Percentiles rank a stretch among this genome's conserved stretches.
Evolutionary conservation across 2,888 invertebrate genomes (phyloP).

Genomic region (Dorcus hopei): DNA sequence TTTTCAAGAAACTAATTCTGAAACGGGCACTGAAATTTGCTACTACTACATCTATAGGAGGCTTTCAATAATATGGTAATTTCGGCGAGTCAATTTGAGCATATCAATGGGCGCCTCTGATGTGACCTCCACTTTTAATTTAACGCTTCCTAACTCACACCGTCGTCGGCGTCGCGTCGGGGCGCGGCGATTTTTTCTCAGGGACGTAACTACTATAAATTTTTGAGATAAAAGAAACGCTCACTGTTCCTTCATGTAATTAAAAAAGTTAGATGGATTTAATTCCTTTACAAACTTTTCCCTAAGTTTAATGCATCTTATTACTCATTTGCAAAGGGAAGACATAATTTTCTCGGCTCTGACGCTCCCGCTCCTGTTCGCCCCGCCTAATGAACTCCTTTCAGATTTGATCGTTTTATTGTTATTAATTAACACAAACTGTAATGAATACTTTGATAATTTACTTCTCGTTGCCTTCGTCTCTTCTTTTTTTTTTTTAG

Average conservation of each 20-base stretch:
- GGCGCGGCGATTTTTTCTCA: neutral
- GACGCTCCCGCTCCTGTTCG: no score
- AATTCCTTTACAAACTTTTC: slow-evolving; percentile 22
- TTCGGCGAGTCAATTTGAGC: slow-evolving; percentile 32
- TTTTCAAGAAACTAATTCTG: no score
- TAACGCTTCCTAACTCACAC: neutral
- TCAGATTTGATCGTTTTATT: slow-evolving; percentile 8
- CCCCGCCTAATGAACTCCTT: slow-evolving; percentile 5
- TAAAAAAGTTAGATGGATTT: slow-evolving; percentile 29
- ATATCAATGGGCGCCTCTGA: slow-evolving; percentile 33
- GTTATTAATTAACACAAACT: slow-evolving; percentile 5
- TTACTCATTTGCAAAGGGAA: slow-evolving; percentile 9
- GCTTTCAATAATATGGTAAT: slow-evolving; percentile 40
- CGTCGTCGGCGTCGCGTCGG: neutral
- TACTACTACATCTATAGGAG: slow-evolving; percentile 22
- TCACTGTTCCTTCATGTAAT: slow-evolving; percentile 20
- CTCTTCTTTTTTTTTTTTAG: no score
- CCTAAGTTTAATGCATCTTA: slow-evolving; percentile 10
- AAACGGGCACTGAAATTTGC: neutral
- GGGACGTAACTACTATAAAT: slow-evolving; percentile 16
- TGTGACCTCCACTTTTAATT: slow-evolving; percentile 23
- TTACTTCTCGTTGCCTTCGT: no score
- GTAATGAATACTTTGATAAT: neutral
- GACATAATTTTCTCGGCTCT: slow-evolving; percentile 7
- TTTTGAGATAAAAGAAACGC: slow-evolving; percentile 20